Percentiles rank a stretch among this genome's conserved stretches.
These are phyloP conservation scores for Hetaerina titia DNA, from an alignment of 2,888 invertebrate genomes.

Conservation along the genomic window DNA sequence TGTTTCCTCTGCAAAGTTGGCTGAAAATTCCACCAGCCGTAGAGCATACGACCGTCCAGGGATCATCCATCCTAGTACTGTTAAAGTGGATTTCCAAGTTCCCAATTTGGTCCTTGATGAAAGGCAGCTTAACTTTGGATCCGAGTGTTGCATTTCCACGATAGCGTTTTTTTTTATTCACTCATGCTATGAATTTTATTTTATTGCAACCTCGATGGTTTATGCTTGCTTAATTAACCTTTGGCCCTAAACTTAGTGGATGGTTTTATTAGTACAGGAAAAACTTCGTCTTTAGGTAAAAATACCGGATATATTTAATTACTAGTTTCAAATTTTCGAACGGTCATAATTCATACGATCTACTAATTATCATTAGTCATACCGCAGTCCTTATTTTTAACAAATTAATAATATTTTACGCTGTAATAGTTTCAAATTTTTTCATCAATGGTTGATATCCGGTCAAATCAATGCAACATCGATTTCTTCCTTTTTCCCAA, in stretches of 20 bases:
- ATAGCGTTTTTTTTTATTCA: neutral
- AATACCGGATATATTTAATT: no score
- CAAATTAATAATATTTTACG: no score
- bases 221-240: neutral
- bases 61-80: conserved; percentile 1
- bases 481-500: no score
- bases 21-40: neutral
- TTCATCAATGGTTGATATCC: no score
- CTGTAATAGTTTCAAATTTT: no score
- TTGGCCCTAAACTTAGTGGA: neutral
- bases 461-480: no score
- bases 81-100: conserved; percentile 45
- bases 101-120: conserved; percentile 27
- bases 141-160: neutral
- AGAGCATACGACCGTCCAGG: neutral
- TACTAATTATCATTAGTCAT: no score
- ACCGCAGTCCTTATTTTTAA: no score
- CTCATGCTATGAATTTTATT: neutral
- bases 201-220: neutral
- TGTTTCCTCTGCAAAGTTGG: neutral
- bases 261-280: neutral
- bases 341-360: no score
- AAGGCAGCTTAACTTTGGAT: neutral
- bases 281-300: no score
- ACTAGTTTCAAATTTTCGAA: no score